phyloP scores from a whole-genome alignment of 2,888 invertebrate genomes.

The Agriopis marginaria region DNA sequence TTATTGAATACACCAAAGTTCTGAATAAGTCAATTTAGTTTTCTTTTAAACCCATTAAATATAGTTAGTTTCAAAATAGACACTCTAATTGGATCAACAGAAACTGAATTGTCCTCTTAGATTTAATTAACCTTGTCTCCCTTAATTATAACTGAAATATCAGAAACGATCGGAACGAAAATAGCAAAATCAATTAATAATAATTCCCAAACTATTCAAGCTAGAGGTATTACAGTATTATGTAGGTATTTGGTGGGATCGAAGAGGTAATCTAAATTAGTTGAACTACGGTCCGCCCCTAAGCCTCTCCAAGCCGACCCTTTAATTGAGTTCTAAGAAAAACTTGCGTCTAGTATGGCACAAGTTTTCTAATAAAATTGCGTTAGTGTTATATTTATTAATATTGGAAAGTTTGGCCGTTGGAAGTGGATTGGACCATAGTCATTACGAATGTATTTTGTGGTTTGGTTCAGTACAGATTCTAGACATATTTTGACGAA shows the following conservation, averaged over 20 bases:
- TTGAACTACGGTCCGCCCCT: conserved; percentile 18
- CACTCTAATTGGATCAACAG: conserved; percentile 1
- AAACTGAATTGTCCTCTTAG: background rate
- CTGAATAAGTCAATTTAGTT: background rate
- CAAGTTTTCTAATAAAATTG: conserved; percentile 23
- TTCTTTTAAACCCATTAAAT: background rate
- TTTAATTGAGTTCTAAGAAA: conserved; percentile 36
- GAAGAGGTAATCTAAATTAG: conserved; percentile 36
- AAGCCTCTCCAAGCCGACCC: conserved; percentile 24
- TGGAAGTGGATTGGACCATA: background rate
- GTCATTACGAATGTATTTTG: background rate
- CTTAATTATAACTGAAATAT: background rate
- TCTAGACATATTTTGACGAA: no score
- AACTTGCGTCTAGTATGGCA: conserved; percentile 15
- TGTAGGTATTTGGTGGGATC: conserved; percentile 23
- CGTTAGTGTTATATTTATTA: conserved; percentile 11
- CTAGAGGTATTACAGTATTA: conserved; percentile 13
- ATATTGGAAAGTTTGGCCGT: conserved; percentile 2
- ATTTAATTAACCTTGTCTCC: background rate
- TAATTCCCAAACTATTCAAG: conserved; percentile 23
- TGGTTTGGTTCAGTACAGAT: background rate
- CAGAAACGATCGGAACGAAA: conserved; percentile 11
- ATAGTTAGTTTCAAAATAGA: conserved; percentile 1
- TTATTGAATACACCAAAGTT: no score
- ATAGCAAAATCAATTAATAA: conserved; percentile 28